Base-by-base conservation (phyloP, 2,888 invertebrate species). In the Fragum sueziense region DNA sequence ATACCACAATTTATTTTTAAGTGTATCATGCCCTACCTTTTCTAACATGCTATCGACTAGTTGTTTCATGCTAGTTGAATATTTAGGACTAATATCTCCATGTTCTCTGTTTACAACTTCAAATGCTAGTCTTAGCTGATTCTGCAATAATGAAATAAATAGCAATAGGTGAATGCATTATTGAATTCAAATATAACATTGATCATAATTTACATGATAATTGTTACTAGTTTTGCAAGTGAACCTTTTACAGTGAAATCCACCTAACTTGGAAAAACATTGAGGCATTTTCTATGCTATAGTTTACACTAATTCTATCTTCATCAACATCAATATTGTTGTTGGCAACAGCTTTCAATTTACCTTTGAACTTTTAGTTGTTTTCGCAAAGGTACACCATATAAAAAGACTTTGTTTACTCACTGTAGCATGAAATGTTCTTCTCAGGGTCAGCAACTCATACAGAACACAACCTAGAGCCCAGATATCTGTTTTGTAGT, bases 401-500 rank as follows among this genome's bases (percentile, higher is more conserved):
- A 74, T 4, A 34, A 14, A 61, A n/a, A 6, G 37, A 37, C 7
- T 37, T 37, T 9, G 14, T 6, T 37, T 51, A 88, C 91, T 88
- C 86, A 92, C 92, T 7, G 93, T 91, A 27, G 92, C 93, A 76
- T 93, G 91, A 79, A 93, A 93, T 25, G 91, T 91, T 71, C 88
- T 89, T 59, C 88, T 88, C 7, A 91, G 79, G 14, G 92, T 92
- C 41, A 93, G 82, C 47, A 93, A 86, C 81, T 93, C 93, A 88
- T 90, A 91, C 54, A 92, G 80, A 7, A 92, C 91, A 90, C 93
- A 93, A 9, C 93, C 93, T 17, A 90, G 76, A 1, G 93, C 90
- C 93, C 93, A 93, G 20, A 93, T 91, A 76, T 93, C 93, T 80
- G 90, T 90, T 82, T 92, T 93, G 74, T 88, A 85, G 82, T 91